These are phyloP conservation scores for Lepidurus apus DNA, from an alignment of 1,140 invertebrate species.

Conservation along the genomic window DNA sequence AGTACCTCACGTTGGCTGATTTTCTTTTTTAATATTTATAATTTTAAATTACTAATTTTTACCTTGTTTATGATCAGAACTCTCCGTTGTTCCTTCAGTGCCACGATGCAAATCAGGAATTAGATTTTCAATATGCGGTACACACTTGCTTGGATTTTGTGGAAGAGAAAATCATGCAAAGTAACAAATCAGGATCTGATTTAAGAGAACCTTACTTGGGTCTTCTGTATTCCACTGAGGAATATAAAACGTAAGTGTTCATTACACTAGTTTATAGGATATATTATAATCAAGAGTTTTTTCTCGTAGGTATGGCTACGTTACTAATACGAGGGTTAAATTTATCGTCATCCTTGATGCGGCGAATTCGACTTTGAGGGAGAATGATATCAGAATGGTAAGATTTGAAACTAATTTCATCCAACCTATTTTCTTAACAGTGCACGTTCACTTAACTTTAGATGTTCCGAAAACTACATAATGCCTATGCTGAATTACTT, in stretches of 20 bases:
- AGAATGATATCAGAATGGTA: slow-evolving; percentile 91
- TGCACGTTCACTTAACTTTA: slow-evolving; percentile 45
- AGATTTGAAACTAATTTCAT: slow-evolving; percentile 40
- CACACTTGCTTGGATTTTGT: slow-evolving; percentile 90
- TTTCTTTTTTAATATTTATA: neutral
- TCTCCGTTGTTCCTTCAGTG: slow-evolving; percentile 82
- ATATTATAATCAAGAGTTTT: slow-evolving; percentile 28
- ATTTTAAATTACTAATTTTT: slow-evolving; percentile 35
- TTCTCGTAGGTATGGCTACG: slow-evolving; percentile 80
- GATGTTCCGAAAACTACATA: slow-evolving; percentile 86
- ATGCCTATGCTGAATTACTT: slow-evolving; percentile 82
- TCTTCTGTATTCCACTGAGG: slow-evolving; percentile 87
- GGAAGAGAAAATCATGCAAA: slow-evolving; percentile 71
- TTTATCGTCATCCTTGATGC: slow-evolving; percentile 91
- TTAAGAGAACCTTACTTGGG: slow-evolving; percentile 84
- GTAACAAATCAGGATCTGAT: slow-evolving; percentile 46
- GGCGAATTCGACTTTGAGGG: slow-evolving; percentile 74
- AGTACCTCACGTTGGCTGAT: neutral
- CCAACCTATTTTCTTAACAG: neutral
- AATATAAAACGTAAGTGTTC: slow-evolving; percentile 84
- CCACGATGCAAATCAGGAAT: slow-evolving; percentile 62
- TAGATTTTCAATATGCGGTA: slow-evolving; percentile 87
- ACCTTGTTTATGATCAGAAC: slow-evolving; percentile 58
- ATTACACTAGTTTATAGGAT: slow-evolving; percentile 30
- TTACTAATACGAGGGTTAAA: slow-evolving; percentile 95